phyloP scores from a whole-genome alignment of 1,140 invertebrate species.

The Bombyx mandarina region DNA sequence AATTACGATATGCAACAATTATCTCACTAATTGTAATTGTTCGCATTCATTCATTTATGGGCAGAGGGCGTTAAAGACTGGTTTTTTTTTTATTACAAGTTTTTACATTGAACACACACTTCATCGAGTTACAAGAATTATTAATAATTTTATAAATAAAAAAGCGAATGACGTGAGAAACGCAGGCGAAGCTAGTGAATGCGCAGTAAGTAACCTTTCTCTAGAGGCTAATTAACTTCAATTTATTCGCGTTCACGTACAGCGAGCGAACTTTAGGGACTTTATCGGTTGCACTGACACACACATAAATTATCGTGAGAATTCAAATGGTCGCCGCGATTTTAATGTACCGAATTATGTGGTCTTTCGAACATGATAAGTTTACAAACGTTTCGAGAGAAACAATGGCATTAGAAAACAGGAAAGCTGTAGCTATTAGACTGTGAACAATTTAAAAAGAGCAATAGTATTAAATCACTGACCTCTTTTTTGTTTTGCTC shows the following conservation, averaged over 20 bases:
- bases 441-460: constrained; percentile 42
- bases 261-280: neutral
- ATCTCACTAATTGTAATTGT: constrained; percentile 13
- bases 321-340: no score
- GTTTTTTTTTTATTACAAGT: constrained; percentile 24
- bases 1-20: constrained; percentile 9
- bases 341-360: no score
- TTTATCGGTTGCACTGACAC: constrained; percentile 16
- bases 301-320: constrained; percentile 7
- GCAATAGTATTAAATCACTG: constrained; percentile 45
- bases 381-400: constrained; percentile 22
- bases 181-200: constrained; percentile 19
- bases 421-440: constrained; percentile 48
- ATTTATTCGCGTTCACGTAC: constrained; percentile 25
- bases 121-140: constrained; percentile 30
- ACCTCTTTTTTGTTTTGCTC: constrained; percentile 71
- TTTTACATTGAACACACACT: constrained; percentile 24
- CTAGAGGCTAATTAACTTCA: constrained; percentile 36
- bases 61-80: constrained; percentile 23
- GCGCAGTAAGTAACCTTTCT: constrained; percentile 37
- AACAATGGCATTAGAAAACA: constrained; percentile 31
- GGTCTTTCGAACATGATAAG: no score
- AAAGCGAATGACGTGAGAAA: constrained; percentile 44
- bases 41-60: constrained; percentile 10
- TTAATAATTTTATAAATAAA: constrained; percentile 40